Evolutionary conservation across 92 coral and sea anemone genomes (phyloP).

Genomic region (Phenganax marumi): DNA sequence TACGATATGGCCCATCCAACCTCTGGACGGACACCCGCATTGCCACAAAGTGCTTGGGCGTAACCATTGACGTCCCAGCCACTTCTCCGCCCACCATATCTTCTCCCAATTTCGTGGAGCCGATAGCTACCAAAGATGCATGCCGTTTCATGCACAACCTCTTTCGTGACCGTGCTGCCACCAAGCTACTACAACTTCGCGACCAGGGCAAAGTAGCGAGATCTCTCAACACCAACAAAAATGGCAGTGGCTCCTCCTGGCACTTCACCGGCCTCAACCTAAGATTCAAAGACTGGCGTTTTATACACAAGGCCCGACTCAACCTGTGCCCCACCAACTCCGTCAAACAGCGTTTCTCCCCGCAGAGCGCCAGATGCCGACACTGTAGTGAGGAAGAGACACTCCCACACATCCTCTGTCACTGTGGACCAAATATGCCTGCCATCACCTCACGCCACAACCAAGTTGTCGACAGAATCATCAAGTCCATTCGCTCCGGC

Average conservation of each 20-base stretch:
- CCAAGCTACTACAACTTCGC: background rate
- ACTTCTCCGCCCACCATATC: background rate
- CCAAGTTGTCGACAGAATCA: too few species aligned
- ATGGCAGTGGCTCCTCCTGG: background rate
- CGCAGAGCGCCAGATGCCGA: too few species aligned
- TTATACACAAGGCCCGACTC: background rate
- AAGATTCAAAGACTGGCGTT: background rate
- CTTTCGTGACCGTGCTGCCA: background rate
- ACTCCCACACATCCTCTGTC: too few species aligned
- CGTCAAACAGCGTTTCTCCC: too few species aligned
- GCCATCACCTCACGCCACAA: too few species aligned
- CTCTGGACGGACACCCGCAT: background rate
- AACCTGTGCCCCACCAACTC: background rate
- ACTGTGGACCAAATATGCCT: too few species aligned
- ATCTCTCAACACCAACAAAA: background rate
- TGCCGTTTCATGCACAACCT: too few species aligned
- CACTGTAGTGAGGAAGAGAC: too few species aligned
- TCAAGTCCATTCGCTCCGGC: too few species aligned
- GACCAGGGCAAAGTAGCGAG: slow-evolving; percentile 1
- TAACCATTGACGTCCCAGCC: too few species aligned
- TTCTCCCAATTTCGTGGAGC: background rate
- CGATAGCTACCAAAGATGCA: too few species aligned
- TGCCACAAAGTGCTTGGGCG: background rate
- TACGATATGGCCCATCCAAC: background rate
- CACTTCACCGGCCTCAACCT: too few species aligned